Conservation (phyloP, 2,888 invertebrate genomes). For the Creontiades dilutus region DNA sequence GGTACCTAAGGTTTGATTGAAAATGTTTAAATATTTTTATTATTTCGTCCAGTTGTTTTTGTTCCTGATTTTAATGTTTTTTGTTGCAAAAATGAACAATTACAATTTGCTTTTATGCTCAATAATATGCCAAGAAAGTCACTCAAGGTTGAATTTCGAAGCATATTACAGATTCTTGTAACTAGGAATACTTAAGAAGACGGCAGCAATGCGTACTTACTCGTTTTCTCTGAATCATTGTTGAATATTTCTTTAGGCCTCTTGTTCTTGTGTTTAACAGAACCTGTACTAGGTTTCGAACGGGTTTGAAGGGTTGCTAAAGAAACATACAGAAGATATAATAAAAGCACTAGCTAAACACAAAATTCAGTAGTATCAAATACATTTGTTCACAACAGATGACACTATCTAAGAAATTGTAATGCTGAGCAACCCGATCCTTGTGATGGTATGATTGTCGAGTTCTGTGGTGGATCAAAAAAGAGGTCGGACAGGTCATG, state of each 20-base stretch:
- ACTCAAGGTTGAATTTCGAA: slow-evolving; percentile 41
- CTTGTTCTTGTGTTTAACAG: slow-evolving; percentile 73
- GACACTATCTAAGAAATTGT: slow-evolving; percentile 39
- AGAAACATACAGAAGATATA: slow-evolving; percentile 79
- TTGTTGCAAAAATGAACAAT: background rate
- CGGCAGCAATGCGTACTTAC: slow-evolving; percentile 69
- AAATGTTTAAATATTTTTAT: background rate
- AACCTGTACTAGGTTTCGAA: slow-evolving; percentile 82
- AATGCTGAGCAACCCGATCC: slow-evolving; percentile 51
- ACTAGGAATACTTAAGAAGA: slow-evolving; percentile 55
- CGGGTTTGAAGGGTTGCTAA: slow-evolving; percentile 88
- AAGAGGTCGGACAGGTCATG: too few relatives aligned
- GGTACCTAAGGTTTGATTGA: background rate
- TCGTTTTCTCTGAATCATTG: slow-evolving; percentile 66
- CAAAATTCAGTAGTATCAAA: slow-evolving; percentile 65
- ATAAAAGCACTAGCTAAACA: slow-evolving; percentile 74
- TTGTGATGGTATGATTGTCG: background rate
- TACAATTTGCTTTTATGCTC: background rate
- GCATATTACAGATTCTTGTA: slow-evolving; percentile 49
- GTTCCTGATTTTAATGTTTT: background rate
- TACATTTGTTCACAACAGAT: slow-evolving; percentile 56
- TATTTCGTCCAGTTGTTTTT: background rate
- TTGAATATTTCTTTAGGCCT: slow-evolving; percentile 66
- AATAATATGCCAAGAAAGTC: slow-evolving; percentile 50
- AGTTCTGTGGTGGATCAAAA: too few relatives aligned